These are phyloP conservation scores for Pseudoips prasinana DNA, from an alignment of 2,888 invertebrate genomes.

Conservation along the genomic window DNA sequence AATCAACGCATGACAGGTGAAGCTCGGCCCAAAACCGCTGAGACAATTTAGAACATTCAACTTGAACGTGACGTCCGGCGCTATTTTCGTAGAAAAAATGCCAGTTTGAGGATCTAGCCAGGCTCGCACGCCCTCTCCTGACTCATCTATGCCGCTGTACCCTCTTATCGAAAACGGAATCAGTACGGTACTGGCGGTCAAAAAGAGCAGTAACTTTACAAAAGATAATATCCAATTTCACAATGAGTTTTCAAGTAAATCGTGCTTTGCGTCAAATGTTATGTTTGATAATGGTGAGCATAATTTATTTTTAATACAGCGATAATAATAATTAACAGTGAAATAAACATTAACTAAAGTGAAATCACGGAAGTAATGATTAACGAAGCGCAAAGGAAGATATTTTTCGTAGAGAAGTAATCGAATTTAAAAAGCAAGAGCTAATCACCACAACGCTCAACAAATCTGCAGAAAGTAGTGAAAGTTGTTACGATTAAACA, in stretches of 20 bases:
- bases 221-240: conserved; percentile 37
- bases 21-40: conserved; percentile 44
- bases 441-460: conserved; percentile 54
- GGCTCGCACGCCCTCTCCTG: conserved; percentile 46
- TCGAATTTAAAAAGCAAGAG: conserved; percentile 49
- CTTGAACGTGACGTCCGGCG: conserved; percentile 73
- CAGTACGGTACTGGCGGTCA: conserved; percentile 52
- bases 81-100: conserved; percentile 44
- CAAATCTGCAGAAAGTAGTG: conserved; percentile 60
- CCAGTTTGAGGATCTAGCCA: conserved; percentile 46
- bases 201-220: conserved; percentile 46
- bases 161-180: conserved; percentile 51
- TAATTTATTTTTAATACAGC: conserved; percentile 16
- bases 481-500: conserved; percentile 51
- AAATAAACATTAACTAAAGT: conserved; percentile 48
- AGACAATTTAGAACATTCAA: conserved; percentile 66
- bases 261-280: conserved; percentile 37
- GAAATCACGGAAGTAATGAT: conserved; percentile 28
- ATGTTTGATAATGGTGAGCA: conserved; percentile 45
- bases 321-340: conserved; percentile 19
- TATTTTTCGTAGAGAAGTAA: conserved; percentile 40
- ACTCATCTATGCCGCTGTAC: conserved; percentile 46
- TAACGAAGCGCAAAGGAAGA: conserved; percentile 7
- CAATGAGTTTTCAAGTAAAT: conserved; percentile 38
- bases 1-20: conserved; percentile 30